Base-by-base conservation (phyloP, 2,888 invertebrate species). In the Mimas tiliae region DNA sequence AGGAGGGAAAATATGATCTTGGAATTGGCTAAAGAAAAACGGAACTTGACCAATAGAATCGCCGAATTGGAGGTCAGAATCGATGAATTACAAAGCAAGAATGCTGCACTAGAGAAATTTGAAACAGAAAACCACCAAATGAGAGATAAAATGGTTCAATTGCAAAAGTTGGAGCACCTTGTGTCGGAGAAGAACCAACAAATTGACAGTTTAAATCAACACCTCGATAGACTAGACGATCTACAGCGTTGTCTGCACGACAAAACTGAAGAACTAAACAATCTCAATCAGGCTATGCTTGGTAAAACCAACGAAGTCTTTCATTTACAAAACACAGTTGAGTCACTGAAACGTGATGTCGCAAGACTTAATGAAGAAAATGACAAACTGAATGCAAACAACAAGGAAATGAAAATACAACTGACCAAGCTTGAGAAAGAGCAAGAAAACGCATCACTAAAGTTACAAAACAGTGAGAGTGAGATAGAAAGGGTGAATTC, bases 1-100 rank as follows among this genome's bases (percentile, higher is more conserved):
- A 89, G 94, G 68, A 90, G 94, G 70, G 95, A 95, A 74, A 94
- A 95, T 65, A 94, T 95, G 94, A 94, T 94, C 69, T 74, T 94
- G 63, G 93, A 94, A 80, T 81, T 95, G 45, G 93, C 94, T 6
- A 94, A 94, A 82, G 95, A 95, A 70, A 95, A 95, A 78, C 91
- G 94, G 16, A 94, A 92, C 69, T 76, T 95, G 66, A 94, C 94
- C 0, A 89, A 88, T 67, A 88, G 85, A 78, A 77, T 88, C 72
- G 81, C 89, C n/a, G 94, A 94, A 76, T 70, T 95, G 47, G 94
- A 94, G 75, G 87, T 94, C 16, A 94, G 93, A 77, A 87, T 92
- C 51, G 89, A 93, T 62, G 94, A 94, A 68, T 74, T 94, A 62
- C 89, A 92, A 67, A 91, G 88, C 69, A 88, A 89, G 70, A 93